A percentile compares a stretch with the other conserved stretches of the same genome.
Conservation (phyloP, 2,113 vertebrate genomes). For the Protomyctophum bolini region DNA sequence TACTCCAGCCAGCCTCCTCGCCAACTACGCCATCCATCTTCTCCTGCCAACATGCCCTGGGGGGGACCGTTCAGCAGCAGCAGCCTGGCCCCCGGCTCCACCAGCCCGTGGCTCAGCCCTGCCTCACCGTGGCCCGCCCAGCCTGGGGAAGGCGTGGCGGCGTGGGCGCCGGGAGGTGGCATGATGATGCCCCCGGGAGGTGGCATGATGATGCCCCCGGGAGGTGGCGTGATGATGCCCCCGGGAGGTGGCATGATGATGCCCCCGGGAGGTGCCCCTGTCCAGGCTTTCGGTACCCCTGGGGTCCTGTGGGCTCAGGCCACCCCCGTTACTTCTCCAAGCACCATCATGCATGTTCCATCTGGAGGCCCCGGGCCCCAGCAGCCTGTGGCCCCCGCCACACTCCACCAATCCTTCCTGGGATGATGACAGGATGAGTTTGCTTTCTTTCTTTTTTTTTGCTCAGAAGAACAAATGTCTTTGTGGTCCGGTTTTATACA, state of each 20-base stretch:
- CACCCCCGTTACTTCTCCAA: neutral
- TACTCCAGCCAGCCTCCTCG: conserved; percentile 57
- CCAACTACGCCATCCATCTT: conserved; percentile 52
- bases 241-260: conserved; percentile 2
- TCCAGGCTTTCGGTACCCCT: neutral
- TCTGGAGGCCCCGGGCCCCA: neutral
- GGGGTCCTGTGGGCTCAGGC: conserved; percentile 8
- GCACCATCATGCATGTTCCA: neutral
- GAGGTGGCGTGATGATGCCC: neutral
- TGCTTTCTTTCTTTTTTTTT: too few relatives aligned
- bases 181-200: neutral
- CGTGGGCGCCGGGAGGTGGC: conserved; percentile 20
- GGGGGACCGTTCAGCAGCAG: neutral
- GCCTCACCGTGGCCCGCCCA: conserved; percentile 4
- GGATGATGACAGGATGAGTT: neutral
- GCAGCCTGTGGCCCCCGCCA: conserved; percentile 4
- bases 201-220: neutral
- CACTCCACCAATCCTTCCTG: neutral
- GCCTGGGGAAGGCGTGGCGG: neutral
- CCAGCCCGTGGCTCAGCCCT: neutral
- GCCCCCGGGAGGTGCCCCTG: neutral
- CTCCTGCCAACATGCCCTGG: conserved; percentile 49
- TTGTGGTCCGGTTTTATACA: too few relatives aligned
- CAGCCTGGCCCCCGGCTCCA: neutral
- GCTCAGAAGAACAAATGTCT: too few relatives aligned